These are phyloP conservation scores for Rallus limicola DNA, from an alignment of 2,113 vertebrate species.

Conservation along the genomic window DNA sequence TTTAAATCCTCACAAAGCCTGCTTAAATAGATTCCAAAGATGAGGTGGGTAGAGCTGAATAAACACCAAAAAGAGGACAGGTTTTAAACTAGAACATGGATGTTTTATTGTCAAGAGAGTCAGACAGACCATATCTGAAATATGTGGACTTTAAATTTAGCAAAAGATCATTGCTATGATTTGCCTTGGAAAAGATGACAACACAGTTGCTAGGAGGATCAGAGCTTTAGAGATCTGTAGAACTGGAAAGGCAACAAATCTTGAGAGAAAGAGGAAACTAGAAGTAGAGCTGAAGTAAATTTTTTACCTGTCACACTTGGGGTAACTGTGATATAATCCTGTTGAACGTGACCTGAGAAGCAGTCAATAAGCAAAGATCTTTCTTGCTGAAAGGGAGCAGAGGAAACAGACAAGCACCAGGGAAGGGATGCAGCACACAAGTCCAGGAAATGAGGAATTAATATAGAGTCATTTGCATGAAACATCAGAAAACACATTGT, in stretches of 20 bases:
- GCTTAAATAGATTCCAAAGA: background rate
- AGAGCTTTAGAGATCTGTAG: background rate
- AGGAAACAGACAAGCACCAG: background rate
- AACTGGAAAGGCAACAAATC: background rate
- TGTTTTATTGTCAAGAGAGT: background rate
- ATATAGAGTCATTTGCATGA: constrained; percentile 1
- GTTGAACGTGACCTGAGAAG: background rate
- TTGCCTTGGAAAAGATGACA: background rate
- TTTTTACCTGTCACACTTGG: background rate
- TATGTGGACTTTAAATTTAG: background rate
- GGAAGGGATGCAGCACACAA: background rate
- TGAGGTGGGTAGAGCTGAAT: background rate
- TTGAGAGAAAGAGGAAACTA: background rate
- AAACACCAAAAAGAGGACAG: background rate
- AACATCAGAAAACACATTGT: constrained; percentile 21
- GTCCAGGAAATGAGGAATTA: constrained; percentile 33
- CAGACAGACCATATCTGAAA: background rate
- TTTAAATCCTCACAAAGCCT: background rate
- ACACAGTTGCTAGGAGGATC: background rate
- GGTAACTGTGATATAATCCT: background rate
- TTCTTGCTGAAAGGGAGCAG: background rate
- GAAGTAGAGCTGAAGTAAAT: background rate
- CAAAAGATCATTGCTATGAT: background rate
- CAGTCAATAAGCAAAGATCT: background rate
- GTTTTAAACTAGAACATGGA: background rate